Percentiles rank a stretch among this genome's conserved stretches.
phyloP scores from a whole-genome alignment of 1,140 invertebrate species.

The Drosophila mauritiana region DNA sequence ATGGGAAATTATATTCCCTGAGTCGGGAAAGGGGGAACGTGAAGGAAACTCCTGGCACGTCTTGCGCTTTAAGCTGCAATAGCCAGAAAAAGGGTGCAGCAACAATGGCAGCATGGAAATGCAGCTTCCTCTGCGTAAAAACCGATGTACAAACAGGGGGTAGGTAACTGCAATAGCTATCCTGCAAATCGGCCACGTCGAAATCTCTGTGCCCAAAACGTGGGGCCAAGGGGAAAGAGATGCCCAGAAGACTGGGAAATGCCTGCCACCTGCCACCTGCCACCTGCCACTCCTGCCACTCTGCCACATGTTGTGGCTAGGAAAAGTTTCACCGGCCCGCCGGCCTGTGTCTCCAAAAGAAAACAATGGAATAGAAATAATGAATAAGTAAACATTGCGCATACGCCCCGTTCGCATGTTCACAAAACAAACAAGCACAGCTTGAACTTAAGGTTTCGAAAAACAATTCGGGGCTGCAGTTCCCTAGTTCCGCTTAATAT shows the following conservation, averaged over 20 bases:
- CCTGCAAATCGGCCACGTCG: slow-evolving; percentile 60
- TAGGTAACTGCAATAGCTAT: slow-evolving; percentile 7
- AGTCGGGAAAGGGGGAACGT: slow-evolving; percentile 4
- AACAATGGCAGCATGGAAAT: slow-evolving; percentile 54
- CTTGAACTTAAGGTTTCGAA: no score
- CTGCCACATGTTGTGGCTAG: slow-evolving; percentile 68
- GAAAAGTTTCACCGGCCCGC: slow-evolving; percentile 42
- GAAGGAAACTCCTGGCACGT: slow-evolving; percentile 55
- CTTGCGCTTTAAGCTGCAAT: slow-evolving; percentile 72
- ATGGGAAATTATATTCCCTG: slow-evolving; percentile 72
- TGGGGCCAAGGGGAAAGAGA: neutral
- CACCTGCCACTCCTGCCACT: slow-evolving; percentile 24
- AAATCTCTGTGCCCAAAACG: slow-evolving; percentile 51
- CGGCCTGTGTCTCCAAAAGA: neutral
- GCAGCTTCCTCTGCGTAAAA: slow-evolving; percentile 55
- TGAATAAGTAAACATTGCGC: no score
- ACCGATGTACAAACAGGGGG: neutral
- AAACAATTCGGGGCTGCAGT: no score
- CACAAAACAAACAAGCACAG: slow-evolving; percentile 3
- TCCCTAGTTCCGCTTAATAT: neutral
- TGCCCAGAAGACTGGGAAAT: neutral
- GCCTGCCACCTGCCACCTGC: slow-evolving; percentile 53
- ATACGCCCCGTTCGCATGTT: no score
- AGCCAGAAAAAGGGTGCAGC: slow-evolving; percentile 45
- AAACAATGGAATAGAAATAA: neutral